phyloP scores from a whole-genome alignment of 2,113 vertebrate species.

The Xenus cinereus region DNA sequence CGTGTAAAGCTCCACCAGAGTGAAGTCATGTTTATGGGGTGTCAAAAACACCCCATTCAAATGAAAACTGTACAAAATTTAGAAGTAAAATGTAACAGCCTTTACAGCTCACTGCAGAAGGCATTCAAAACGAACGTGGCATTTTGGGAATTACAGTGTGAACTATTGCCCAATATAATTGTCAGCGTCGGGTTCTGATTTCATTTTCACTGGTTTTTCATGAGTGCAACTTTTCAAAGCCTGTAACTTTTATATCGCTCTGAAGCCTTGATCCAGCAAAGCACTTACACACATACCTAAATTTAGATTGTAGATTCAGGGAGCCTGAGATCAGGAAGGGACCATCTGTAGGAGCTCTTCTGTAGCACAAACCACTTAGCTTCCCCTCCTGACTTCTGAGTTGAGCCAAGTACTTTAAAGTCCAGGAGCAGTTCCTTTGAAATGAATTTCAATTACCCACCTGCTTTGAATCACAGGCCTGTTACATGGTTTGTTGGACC shows the following conservation, averaged over 20 bases:
- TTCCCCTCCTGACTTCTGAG: conserved; percentile 50
- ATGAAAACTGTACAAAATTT: conserved; percentile 21
- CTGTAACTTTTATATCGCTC: conserved; percentile 25
- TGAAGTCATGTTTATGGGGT: conserved; percentile 28
- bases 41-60: conserved; percentile 28
- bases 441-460: conserved; percentile 57
- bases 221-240: conserved; percentile 37
- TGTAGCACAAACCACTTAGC: conserved; percentile 35
- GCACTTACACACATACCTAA: conserved; percentile 26
- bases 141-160: conserved; percentile 19
- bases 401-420: conserved; percentile 62
- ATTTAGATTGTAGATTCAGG: conserved; percentile 50
- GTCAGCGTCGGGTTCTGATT: background rate
- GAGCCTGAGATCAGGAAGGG: conserved; percentile 49
- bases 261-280: conserved; percentile 48
- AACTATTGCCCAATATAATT: conserved; percentile 42
- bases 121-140: background rate
- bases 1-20: background rate
- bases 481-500: conserved; percentile 45
- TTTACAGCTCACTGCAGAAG: conserved; percentile 23
- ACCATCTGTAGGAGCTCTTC: conserved; percentile 50
- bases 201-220: conserved; percentile 38
- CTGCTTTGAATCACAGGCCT: conserved; percentile 61
- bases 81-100: conserved; percentile 19
- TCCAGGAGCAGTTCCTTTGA: conserved; percentile 45